A percentile compares a stretch with the other conserved stretches of the same genome.
Evolutionary conservation across 2,797 vertebrate genomes (phyloP).

Genomic region (Hirundo rustica): DNA sequence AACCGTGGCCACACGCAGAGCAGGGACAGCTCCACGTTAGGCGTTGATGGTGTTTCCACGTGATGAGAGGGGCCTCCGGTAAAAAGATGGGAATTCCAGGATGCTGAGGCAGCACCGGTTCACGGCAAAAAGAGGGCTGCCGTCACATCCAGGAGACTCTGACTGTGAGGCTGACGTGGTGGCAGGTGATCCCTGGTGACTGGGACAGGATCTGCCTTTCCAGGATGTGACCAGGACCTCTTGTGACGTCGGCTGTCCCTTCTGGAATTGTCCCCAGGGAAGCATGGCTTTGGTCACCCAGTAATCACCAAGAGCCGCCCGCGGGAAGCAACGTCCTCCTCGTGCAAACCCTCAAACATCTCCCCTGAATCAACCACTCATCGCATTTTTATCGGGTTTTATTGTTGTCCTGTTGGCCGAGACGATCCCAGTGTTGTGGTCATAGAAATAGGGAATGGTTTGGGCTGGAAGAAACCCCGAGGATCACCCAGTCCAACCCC

Average conservation of each 20-base stretch:
- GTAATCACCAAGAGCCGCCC: background rate
- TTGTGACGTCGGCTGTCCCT: background rate
- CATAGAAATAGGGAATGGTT: accelerated
- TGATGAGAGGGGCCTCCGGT: background rate
- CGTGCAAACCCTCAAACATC: background rate
- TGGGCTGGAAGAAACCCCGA: background rate
- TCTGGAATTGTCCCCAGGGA: conserved; percentile 46
- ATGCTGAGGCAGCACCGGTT: background rate
- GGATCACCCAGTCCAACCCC: background rate
- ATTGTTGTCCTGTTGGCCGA: background rate
- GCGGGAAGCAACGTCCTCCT: background rate
- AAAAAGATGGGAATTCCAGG: background rate
- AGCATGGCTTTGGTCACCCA: background rate
- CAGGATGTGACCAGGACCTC: background rate
- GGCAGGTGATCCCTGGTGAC: background rate
- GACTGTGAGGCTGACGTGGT: background rate
- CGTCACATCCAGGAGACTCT: background rate
- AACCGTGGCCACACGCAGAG: accelerated
- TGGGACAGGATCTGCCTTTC: background rate
- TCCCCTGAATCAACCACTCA: background rate
- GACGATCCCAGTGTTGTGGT: background rate
- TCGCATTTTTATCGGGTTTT: background rate
- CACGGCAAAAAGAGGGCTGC: background rate
- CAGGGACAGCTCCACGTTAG: background rate
- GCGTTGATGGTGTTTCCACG: background rate